Evolutionary conservation across 2,113 vertebrate genomes (phyloP), one percentile per base, ranked within the genome.

Genomic region (Alces alces): DNA sequence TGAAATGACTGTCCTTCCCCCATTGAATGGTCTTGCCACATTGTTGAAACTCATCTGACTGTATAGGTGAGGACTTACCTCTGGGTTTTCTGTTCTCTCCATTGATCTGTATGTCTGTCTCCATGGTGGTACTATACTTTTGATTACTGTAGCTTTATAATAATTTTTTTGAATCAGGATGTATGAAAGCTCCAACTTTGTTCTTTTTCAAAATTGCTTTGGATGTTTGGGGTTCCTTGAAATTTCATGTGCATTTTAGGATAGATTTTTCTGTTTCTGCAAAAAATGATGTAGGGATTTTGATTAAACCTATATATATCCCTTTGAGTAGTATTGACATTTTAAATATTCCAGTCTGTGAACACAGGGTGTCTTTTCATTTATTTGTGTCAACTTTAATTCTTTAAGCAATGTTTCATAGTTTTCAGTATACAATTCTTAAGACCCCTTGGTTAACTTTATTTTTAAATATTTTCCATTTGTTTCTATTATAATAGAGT

Each of bases 161-260:
- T 87, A 94, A 1, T 89, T 96, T 95, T 97, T 93, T 92, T 10
- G 16, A 96, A 16, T 66, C 52, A 55, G 27, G 10, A 73, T 50
- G 14, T 36, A 4, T 85, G 58, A 80, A 5, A 60, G 23, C 28
- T 80, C 25, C 58, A 96, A 52, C 10, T 60, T 95, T 25, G 12
- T 94, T 89, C 15, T 76, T 78, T 33, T 89, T 85, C 28, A 90
- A 17, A 47, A 52, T 64, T 76, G 27, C 86, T 86, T 84, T 88
- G 45, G 43, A 33, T 92, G n/a, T 86, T 91, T 33, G 16, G 11
- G 21, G 4, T 84, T 8, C 5, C 70, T 93, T 93, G n/a, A 80
- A 21, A 57, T 82, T 91, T 27, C 36, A 43, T 61, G 30, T 76
- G 12, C 33, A 45, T 54, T 84, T 78, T 88, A 50, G 27, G 36